These are phyloP conservation scores for Ceyx cyanopectus DNA, from an alignment of 2,113 vertebrate genomes.

Conservation along the genomic window DNA sequence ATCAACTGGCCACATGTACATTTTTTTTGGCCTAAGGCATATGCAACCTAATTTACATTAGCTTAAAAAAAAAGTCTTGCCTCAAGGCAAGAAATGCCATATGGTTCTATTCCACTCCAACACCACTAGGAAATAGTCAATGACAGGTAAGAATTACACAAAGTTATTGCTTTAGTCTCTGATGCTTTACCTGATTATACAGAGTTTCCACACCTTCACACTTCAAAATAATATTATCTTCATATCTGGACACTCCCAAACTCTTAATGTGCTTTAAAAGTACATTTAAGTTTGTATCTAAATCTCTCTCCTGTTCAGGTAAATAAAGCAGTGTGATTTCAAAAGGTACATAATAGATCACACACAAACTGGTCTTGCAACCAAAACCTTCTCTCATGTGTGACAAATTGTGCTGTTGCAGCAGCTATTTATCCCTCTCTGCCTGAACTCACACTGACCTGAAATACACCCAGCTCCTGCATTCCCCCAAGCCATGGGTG, in stretches of 20 bases:
- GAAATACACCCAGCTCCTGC: constrained; percentile 6
- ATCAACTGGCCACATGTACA: neutral
- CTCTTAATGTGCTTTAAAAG: neutral
- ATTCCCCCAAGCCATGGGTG: neutral
- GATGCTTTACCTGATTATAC: neutral
- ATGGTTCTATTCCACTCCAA: neutral
- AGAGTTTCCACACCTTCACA: neutral
- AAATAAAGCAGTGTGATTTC: constrained; percentile 23
- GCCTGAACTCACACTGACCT: constrained; percentile 20
- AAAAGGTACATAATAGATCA: constrained; percentile 13
- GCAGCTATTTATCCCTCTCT: constrained; percentile 30
- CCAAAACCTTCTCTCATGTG: neutral
- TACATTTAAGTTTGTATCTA: neutral
- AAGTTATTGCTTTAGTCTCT: neutral
- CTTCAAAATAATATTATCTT: neutral
- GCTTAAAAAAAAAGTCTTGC: neutral
- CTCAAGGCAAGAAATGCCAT: neutral
- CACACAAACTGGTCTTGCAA: constrained; percentile 10
- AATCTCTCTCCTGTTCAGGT: neutral
- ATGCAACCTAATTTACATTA: neutral
- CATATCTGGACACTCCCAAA: neutral
- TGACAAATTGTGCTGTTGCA: constrained; percentile 21
- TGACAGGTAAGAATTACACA: neutral
- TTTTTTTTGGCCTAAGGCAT: neutral
- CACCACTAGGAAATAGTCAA: neutral